Percentiles rank a stretch among this genome's conserved stretches.
These are phyloP conservation scores for Cheilosia variabilis DNA, from an alignment of 2,888 invertebrate species.

Conservation along the genomic window DNA sequence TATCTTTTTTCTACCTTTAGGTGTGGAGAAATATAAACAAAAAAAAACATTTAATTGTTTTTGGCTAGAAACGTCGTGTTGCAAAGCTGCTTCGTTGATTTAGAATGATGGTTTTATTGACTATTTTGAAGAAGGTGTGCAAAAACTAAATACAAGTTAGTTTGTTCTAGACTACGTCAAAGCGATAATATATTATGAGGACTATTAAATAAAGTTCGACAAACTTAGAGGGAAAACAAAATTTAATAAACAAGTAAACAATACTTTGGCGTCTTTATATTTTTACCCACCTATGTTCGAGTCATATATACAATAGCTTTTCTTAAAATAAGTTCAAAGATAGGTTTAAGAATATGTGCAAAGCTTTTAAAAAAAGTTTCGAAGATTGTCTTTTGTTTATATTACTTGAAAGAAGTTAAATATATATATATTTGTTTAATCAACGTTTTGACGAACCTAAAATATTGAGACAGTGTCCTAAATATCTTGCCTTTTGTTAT, in stretches of 20 bases:
- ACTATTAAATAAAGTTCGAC: constrained; percentile 10
- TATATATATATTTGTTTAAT: constrained; percentile 22
- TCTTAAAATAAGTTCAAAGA: constrained; percentile 33
- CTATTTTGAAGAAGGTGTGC: constrained; percentile 31
- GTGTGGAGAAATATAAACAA: background rate
- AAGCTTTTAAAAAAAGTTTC: constrained; percentile 9
- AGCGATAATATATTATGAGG: constrained; percentile 41
- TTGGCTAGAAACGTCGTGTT: constrained; percentile 69
- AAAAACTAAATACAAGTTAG: constrained; percentile 45
- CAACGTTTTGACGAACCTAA: constrained; percentile 69
- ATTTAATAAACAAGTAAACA: constrained; percentile 1
- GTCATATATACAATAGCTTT: constrained; percentile 40
- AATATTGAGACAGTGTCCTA: constrained; percentile 75
- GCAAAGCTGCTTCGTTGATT: constrained; percentile 76
- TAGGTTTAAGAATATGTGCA: constrained; percentile 37
- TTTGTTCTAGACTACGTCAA: constrained; percentile 46
- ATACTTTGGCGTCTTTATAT: constrained; percentile 17
- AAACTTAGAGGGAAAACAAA: constrained; percentile 10
- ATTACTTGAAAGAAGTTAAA: constrained; percentile 19
- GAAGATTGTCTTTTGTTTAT: background rate
- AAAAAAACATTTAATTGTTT: background rate
- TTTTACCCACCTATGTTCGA: constrained; percentile 46
- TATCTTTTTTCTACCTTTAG: constrained; percentile 11
- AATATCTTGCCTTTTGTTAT: constrained; percentile 67
- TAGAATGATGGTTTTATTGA: constrained; percentile 29